Evolutionary conservation across 2,113 vertebrate genomes (phyloP).

Genomic region (Chitala chitala): DNA sequence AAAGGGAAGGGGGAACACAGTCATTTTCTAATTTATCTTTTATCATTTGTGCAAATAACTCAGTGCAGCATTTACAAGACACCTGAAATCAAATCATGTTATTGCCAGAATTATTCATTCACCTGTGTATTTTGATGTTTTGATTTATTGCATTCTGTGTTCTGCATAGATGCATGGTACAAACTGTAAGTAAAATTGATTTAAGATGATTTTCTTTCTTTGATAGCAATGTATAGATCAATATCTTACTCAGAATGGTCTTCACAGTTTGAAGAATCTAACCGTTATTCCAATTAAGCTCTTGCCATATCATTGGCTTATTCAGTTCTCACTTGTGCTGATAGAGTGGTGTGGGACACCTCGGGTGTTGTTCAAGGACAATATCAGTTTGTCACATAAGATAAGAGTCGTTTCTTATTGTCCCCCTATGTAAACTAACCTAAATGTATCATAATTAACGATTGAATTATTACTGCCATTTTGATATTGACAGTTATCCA

Average conservation of each 20-base stretch:
- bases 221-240: slow-evolving; percentile 75
- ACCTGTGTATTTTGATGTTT: slow-evolving; percentile 72
- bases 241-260: slow-evolving; percentile 37
- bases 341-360: too few relatives aligned
- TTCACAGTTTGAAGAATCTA: slow-evolving; percentile 70
- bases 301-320: slow-evolving; percentile 24
- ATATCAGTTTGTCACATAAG: too few relatives aligned
- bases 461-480: too few relatives aligned
- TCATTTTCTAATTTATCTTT: slow-evolving; percentile 79
- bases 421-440: too few relatives aligned
- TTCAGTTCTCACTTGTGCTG: neutral
- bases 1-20: slow-evolving; percentile 53
- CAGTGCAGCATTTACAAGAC: slow-evolving; percentile 74
- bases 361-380: too few relatives aligned
- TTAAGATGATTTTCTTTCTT: slow-evolving; percentile 75
- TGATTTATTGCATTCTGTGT: slow-evolving; percentile 71
- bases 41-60: slow-evolving; percentile 78
- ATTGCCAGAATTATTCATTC: slow-evolving; percentile 54
- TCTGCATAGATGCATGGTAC: slow-evolving; percentile 72
- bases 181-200: slow-evolving; percentile 56
- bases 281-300: slow-evolving; percentile 68
- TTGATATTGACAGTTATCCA: too few relatives aligned
- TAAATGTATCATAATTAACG: too few relatives aligned
- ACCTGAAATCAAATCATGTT: slow-evolving; percentile 78
- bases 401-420: too few relatives aligned